Conservation (phyloP, 2,113 vertebrate species). For the Atractosteus spatula region DNA sequence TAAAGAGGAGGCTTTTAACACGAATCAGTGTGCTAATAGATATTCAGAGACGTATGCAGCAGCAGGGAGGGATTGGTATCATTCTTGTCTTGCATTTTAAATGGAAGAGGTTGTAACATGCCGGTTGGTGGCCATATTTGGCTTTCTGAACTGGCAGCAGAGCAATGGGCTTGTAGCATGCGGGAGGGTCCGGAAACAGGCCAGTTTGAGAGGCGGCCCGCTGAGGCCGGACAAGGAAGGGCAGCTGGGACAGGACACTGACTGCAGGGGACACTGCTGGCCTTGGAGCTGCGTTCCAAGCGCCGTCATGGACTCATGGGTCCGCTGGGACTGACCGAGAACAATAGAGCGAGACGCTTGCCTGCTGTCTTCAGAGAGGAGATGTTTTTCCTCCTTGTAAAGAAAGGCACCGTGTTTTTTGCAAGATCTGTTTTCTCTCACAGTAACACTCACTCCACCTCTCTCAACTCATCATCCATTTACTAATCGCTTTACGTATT, state of each 20-base stretch:
- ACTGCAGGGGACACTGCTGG: constrained; percentile 17
- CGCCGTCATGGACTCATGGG: neutral
- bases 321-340: neutral
- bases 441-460: neutral
- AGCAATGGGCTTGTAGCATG: neutral
- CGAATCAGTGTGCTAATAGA: neutral
- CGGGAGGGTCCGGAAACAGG: neutral
- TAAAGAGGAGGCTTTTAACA: constrained; percentile 6
- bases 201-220: constrained; percentile 9
- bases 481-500: no score
- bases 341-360: neutral
- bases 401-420: no score
- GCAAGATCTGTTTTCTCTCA: neutral
- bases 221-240: constrained; percentile 27
- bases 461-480: constrained; percentile 1
- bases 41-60: neutral
- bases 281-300: neutral
- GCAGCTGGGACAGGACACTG: constrained; percentile 19
- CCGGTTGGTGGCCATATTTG: neutral
- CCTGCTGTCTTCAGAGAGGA: neutral
- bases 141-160: neutral
- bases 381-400: no score
- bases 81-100: neutral
- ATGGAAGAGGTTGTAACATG: neutral
- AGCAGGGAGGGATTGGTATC: neutral